Evolutionary conservation across 1,140 invertebrate genomes (phyloP).

Genomic region (Prorops nasuta): DNA sequence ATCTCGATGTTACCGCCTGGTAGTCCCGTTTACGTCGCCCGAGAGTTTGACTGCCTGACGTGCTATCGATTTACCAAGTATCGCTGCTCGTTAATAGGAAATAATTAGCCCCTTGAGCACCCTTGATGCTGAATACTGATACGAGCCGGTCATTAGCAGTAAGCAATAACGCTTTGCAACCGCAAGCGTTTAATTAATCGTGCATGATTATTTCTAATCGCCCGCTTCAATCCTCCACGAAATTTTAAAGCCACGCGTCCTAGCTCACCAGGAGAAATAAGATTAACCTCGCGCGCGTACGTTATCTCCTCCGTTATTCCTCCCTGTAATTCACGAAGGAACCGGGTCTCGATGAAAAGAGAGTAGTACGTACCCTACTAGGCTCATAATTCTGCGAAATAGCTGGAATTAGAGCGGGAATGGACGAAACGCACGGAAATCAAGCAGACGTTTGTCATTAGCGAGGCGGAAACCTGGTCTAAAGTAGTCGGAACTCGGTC

Average conservation of each 20-base stretch:
- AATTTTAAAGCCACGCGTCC: not conserved
- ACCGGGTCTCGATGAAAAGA: not conserved
- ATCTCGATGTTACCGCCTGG: not conserved
- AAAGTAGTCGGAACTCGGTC: conserved; percentile 33
- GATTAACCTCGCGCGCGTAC: not conserved
- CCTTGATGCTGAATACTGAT: no score
- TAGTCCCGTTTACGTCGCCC: not conserved
- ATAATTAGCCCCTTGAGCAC: no score
- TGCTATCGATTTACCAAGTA: no score
- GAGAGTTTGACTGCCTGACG: not conserved
- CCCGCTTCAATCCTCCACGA: no score
- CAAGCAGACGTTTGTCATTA: conserved; percentile 36
- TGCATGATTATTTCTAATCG: no score
- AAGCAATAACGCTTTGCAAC: no score
- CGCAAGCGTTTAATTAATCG: no score
- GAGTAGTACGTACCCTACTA: not conserved
- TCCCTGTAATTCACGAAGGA: no score
- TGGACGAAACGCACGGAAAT: conserved; percentile 20
- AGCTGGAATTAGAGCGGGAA: not conserved
- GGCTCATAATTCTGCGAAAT: not conserved
- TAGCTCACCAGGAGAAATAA: not conserved
- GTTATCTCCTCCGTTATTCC: not conserved
- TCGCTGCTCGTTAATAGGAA: no score
- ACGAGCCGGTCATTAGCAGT: no score
- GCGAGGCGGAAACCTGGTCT: conserved; percentile 28